Base-by-base conservation (phyloP, 2,113 vertebrate species). In the Vombatus ursinus region DNA sequence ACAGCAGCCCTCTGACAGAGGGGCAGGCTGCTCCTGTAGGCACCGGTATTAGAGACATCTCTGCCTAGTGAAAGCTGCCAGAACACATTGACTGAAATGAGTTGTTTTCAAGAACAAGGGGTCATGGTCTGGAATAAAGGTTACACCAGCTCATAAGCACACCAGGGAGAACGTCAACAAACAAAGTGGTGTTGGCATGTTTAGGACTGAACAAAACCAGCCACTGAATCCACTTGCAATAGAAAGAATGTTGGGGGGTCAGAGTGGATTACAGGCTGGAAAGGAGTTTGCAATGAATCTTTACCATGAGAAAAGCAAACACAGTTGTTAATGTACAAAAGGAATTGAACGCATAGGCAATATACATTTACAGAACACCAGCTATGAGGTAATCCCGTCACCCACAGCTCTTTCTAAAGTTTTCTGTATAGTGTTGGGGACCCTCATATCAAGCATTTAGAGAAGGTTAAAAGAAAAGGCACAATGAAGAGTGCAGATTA, bases 171-270 rank as follows among this genome's bases (percentile, higher is more conserved):
- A 9, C 54, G n/a, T 91, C 91, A 92, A 48, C n/a, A 52, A 95
- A 96, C 51, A 54, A 89, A 91, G 26, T 51, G 61, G 93, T 89
- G 91, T 0, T 89, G 84, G 93, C 90, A 22, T 44, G 92, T 51
- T 44, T 91, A 96, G 16, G 31, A 47, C 68, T 50, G 53, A 52
- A 94, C 57, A 95, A 93, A 92, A n/a, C 92, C 49, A 93, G 92
- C 50, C 93, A 61, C 52, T 77, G 61, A 96, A 95, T 52, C 94
- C 57, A 91, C 95, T 57, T 28, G 10, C 14, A 89, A 50, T 6
- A 68, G 54, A n/a, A 52, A 84, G 10, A 9, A 8, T 57, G 37
- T 84, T n/a, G 91, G 52, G 91, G 52, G 24, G 3, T 93, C 91
- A 3, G 90, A 16, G 96, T 91, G 47, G 11, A 77, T 94, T 93